Conservation (phyloP, 92 coral and sea anemone species). For the Palythoa grandiflora region DNA sequence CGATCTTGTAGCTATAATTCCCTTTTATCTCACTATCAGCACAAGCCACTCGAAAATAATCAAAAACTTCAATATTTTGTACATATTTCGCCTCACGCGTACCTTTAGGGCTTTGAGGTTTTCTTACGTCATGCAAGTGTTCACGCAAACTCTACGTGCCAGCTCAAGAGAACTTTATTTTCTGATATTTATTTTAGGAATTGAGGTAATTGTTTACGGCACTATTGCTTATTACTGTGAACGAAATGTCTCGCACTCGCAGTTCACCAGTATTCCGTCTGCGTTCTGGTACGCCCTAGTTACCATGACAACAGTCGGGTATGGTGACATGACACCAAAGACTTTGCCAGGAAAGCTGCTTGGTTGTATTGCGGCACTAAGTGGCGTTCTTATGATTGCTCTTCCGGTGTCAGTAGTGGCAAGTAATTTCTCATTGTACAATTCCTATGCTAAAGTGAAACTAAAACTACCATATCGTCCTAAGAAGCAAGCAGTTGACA, state of each 20-base stretch:
- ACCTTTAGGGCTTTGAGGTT: constrained; percentile 95
- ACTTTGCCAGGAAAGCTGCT: constrained; percentile 93
- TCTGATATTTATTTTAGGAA: constrained; percentile 85
- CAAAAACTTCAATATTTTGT: constrained; percentile 81
- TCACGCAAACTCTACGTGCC: constrained; percentile 93
- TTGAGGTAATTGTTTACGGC: constrained; percentile 91
- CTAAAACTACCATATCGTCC: constrained; percentile 92
- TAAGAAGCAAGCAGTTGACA: constrained; percentile 83
- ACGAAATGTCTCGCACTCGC: constrained; percentile 63
- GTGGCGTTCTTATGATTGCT: constrained; percentile 98
- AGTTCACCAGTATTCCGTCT: constrained; percentile 90
- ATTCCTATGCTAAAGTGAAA: constrained; percentile 97
- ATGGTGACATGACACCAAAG: constrained; percentile 93
- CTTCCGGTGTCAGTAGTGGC: constrained; percentile 99
- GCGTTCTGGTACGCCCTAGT: constrained; percentile 99
- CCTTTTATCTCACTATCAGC: constrained; percentile 82
- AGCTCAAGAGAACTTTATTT: constrained; percentile 96
- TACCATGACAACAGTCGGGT: constrained; percentile 99
- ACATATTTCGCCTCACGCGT: constrained; percentile 92
- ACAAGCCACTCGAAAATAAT: constrained; percentile 75
- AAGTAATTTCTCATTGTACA: constrained; percentile 93
- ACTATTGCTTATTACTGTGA: constrained; percentile 94
- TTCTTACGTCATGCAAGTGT: constrained; percentile 98
- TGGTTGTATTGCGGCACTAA: constrained; percentile 92
- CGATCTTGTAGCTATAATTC: constrained; percentile 88